These are phyloP conservation scores for Choristoneura fumiferana DNA, from an alignment of 1,140 invertebrate genomes.

Conservation along the genomic window DNA sequence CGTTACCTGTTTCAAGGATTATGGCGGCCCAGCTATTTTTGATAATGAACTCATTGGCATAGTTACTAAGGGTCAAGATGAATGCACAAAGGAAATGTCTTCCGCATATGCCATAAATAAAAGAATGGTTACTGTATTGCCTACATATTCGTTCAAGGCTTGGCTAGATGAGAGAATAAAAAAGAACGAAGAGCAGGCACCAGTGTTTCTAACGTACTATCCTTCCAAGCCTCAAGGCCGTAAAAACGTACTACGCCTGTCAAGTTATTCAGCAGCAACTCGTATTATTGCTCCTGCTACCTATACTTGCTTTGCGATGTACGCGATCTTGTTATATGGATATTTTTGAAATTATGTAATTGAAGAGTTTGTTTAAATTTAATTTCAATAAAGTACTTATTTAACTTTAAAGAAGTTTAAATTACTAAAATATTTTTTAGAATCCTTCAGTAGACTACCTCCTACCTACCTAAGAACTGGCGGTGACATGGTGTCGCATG, in stretches of 20 bases:
- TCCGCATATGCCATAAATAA: slow-evolving; percentile 55
- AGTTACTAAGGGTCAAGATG: slow-evolving; percentile 45
- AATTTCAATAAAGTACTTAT: too few relatives aligned
- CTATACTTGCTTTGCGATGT: too few relatives aligned
- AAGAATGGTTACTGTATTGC: slow-evolving; percentile 47
- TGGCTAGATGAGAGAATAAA: slow-evolving; percentile 59
- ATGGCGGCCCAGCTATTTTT: slow-evolving; percentile 56
- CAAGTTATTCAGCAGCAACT: too few relatives aligned
- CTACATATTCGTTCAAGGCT: slow-evolving; percentile 52
- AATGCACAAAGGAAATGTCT: slow-evolving; percentile 57
- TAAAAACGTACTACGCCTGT: not conserved
- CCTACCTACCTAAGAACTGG: too few relatives aligned
- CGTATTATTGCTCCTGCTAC: too few relatives aligned
- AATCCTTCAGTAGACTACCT: too few relatives aligned
- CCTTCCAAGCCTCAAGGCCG: slow-evolving; percentile 25
- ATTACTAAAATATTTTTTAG: too few relatives aligned
- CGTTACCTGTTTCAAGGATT: slow-evolving; percentile 61
- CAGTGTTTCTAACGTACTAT: slow-evolving; percentile 25
- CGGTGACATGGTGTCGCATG: too few relatives aligned
- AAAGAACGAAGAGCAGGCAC: slow-evolving; percentile 35
- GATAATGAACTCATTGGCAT: slow-evolving; percentile 59
- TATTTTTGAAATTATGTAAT: too few relatives aligned
- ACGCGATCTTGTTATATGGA: too few relatives aligned
- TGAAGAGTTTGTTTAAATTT: too few relatives aligned
- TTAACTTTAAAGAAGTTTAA: too few relatives aligned